Base-by-base conservation (phyloP, 2,888 invertebrate species). In the Dendrolimus houi region DNA sequence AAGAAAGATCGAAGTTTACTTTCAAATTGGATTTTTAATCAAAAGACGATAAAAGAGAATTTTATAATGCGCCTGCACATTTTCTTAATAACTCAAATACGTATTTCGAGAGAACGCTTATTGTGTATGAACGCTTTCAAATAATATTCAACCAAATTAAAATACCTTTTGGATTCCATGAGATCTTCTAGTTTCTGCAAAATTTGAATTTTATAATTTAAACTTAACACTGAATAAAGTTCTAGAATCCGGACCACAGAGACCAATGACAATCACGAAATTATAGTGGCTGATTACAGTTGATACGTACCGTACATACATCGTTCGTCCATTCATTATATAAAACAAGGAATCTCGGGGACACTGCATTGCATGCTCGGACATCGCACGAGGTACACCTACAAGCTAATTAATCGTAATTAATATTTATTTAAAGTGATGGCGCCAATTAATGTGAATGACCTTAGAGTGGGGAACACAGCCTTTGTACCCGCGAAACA, bases 371-470 rank as follows among this genome's bases (percentile, higher is more conserved):
- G 69, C 71, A 71, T 73, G 72, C 68, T 79, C 72, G 74, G 83
- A 81, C 80, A 81, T 79, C 77, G 75, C 64, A 68, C 79, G 72
- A 63, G 66, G 59, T 74, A 75, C 80, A 83, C 71, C 69, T 65
- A 64, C 41, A 41, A 52, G 41, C 12, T 41, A 47, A 54, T 66
- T 67, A 66, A 63, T 67, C 55, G 60, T 61, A 62, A 61, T 64
- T 61, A 61, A 65, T 62, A 62, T 55, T 58, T 62, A 65, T 64
- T 68, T 60, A 60, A 67, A 80, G 83, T 81, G 79, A 90, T 89
- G 90, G 85, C 88, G 62, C 88, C 90, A 52, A 78, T 87, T 52
- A 87, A 87, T 68, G 82, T 74, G 54, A 82, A 77, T 61, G 75
- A 81, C 57, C 62, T 84, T n/a, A 83, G 81, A 57, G 83, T 74